Conservation (phyloP, 2,888 invertebrate species). For the Auanema freiburgensis region DNA sequence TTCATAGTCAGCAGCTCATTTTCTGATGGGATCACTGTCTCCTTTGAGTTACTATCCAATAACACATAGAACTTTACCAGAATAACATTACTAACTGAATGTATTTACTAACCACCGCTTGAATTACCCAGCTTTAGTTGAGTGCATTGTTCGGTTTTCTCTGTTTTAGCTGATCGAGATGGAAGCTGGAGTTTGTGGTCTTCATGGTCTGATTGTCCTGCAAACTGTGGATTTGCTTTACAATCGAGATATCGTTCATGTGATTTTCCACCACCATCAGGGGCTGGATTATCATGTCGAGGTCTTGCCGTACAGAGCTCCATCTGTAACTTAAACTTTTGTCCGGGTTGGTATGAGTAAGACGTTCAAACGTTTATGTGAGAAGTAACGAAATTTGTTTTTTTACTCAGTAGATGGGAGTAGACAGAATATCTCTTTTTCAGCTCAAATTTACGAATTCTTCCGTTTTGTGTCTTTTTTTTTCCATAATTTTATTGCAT, state of each 20-base stretch:
- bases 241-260: constrained; percentile 52
- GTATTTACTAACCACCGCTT: no score
- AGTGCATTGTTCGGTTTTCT: constrained; percentile 17
- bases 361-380: constrained; percentile 3
- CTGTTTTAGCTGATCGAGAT: constrained; percentile 39
- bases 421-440: no score
- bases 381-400: not conserved
- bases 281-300: constrained; percentile 45
- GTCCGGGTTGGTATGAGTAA: constrained; percentile 16
- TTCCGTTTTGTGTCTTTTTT: no score
- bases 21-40: constrained; percentile 6
- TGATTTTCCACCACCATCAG: constrained; percentile 35
- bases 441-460: no score
- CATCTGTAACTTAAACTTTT: constrained; percentile 38
- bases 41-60: not conserved
- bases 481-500: constrained; percentile 1
- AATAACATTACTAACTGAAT: not conserved
- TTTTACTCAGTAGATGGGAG: not conserved
- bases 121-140: no score
- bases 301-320: constrained; percentile 56
- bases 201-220: constrained; percentile 57
- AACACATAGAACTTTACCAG: not conserved
- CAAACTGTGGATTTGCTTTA: constrained; percentile 55
- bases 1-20: constrained; percentile 2
- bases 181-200: constrained; percentile 59